These are phyloP conservation scores for Mercenaria mercenaria DNA, from an alignment of 1,140 invertebrate genomes.

Conservation along the genomic window DNA sequence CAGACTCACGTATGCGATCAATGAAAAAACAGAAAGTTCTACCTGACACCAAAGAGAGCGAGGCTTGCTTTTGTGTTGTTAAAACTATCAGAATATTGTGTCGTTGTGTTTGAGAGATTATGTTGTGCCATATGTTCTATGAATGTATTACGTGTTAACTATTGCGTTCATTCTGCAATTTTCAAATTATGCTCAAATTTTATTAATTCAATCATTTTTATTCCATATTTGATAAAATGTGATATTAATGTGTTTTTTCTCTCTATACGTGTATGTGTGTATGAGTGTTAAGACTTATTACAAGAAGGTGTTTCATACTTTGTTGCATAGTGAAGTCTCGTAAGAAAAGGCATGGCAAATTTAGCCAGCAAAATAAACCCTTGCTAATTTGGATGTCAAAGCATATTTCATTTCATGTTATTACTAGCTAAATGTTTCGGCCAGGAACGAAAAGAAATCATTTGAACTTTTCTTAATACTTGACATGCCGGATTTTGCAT, in stretches of 20 bases:
- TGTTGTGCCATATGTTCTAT: conserved; percentile 36
- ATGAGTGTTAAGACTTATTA: neutral
- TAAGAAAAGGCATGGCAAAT: too few relatives aligned
- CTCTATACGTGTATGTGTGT: neutral
- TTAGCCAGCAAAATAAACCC: too few relatives aligned
- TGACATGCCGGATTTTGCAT: too few relatives aligned
- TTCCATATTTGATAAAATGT: conserved; percentile 53
- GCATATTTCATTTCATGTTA: too few relatives aligned
- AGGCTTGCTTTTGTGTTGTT: neutral
- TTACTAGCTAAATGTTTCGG: too few relatives aligned
- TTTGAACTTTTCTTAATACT: too few relatives aligned
- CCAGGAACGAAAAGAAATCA: too few relatives aligned
- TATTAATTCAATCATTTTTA: conserved; percentile 61
- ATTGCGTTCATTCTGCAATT: conserved; percentile 46
- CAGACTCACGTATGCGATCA: too few relatives aligned
- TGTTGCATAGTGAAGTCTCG: neutral
- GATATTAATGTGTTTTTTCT: conserved; percentile 47
- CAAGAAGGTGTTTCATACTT: neutral
- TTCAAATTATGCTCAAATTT: conserved; percentile 63
- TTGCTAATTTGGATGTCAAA: too few relatives aligned
- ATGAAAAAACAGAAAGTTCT: too few relatives aligned
- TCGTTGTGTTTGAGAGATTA: conserved; percentile 10
- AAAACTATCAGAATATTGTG: neutral
- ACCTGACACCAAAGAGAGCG: too few relatives aligned
- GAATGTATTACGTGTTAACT: conserved; percentile 11